Evolutionary conservation across 2,888 invertebrate genomes (phyloP).

Genomic region (Callosobruchus maculatus): DNA sequence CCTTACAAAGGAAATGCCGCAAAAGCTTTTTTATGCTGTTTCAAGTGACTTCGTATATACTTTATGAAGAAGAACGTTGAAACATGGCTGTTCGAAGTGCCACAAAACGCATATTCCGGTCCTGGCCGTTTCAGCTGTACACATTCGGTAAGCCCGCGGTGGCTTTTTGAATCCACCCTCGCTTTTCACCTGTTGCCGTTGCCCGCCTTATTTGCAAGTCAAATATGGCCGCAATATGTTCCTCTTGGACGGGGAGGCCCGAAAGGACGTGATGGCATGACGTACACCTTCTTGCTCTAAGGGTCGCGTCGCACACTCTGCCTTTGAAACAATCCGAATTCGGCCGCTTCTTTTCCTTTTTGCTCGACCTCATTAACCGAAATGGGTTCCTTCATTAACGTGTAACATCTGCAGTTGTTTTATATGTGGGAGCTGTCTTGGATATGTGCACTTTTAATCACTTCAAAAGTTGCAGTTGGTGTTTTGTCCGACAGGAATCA

Average conservation of each 20-base stretch:
- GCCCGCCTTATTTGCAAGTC: constrained; percentile 36
- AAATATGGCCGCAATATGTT: constrained; percentile 30
- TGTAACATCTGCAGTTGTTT: background rate
- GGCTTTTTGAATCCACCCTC: constrained; percentile 37
- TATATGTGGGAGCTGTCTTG: no score
- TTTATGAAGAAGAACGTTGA: no score
- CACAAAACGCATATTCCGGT: background rate
- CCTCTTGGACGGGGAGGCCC: background rate
- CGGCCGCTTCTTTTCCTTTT: background rate
- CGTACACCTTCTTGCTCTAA: background rate
- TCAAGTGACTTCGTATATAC: no score
- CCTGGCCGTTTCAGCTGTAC: background rate
- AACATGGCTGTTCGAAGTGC: no score
- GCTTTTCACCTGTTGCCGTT: constrained; percentile 39
- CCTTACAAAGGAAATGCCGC: no score
- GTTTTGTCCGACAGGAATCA: no score
- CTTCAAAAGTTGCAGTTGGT: no score
- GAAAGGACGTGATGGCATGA: background rate
- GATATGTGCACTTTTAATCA: no score
- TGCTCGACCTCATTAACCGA: background rate
- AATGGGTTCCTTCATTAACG: background rate
- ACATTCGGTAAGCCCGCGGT: constrained; percentile 27
- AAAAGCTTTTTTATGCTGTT: no score
- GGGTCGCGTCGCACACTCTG: no score
- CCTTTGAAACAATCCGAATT: background rate